A percentile compares a stretch with the other conserved stretches of the same genome.
These are phyloP conservation scores for Orestias chungarensis DNA, from an alignment of 2,797 vertebrate genomes.

Conservation along the genomic window DNA sequence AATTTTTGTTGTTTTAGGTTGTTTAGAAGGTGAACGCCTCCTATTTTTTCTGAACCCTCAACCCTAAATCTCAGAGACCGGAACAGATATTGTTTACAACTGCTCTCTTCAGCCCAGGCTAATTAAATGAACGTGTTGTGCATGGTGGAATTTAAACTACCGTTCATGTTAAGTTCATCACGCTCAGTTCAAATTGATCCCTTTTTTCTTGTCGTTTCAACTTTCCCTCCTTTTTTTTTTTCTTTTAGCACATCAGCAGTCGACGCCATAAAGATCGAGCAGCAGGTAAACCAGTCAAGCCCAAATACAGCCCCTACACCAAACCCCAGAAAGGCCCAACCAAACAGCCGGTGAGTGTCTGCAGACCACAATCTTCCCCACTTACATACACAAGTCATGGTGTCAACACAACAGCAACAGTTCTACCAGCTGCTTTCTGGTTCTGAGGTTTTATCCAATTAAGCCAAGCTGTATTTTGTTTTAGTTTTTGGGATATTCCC, in stretches of 20 bases:
- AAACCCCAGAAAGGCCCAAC: conserved; percentile 88
- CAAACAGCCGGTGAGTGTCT: conserved; percentile 88
- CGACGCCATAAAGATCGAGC: conserved; percentile 98
- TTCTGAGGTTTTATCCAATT: background rate
- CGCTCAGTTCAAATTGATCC: background rate
- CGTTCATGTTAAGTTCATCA: background rate
- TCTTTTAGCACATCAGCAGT: conserved; percentile 96
- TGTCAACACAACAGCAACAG: conserved; percentile 18
- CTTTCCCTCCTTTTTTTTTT: conserved; percentile 9
- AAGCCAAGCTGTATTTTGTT: background rate
- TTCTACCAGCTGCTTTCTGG: background rate
- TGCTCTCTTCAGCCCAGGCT: background rate
- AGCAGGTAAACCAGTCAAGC: conserved; percentile 96
- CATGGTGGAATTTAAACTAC: background rate
- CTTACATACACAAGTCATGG: conserved; percentile 1
- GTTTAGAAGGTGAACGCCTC: too few species aligned
- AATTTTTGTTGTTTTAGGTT: background rate
- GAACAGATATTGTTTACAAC: background rate
- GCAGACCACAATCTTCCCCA: background rate
- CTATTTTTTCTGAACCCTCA: too few species aligned
- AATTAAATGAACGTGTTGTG: background rate
- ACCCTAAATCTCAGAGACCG: background rate
- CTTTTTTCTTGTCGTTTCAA: background rate
- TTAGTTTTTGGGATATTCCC: background rate
- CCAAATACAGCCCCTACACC: conserved; percentile 98